Evolutionary conservation across 2,113 vertebrate species (phyloP), one percentile per base, ranked within the genome.

Genomic region (Mirza zaza): DNA sequence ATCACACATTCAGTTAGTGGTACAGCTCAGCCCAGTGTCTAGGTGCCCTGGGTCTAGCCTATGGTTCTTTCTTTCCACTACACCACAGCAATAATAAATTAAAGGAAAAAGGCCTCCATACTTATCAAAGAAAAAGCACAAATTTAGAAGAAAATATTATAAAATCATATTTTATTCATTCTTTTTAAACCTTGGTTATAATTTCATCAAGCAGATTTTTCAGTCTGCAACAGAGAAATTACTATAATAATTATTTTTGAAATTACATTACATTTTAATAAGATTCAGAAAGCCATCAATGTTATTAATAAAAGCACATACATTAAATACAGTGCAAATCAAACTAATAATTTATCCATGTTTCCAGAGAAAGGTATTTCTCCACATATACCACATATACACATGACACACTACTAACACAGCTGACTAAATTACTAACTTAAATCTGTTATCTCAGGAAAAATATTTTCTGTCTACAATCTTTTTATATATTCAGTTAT

Each of bases 351-450:
- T 65, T 48, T 85, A 86, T 29, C 15, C n/a, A 25, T 23, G 61
- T 79, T 91, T 95, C 86, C 36, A 91, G 71, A 94, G 68, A 91
- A 94, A 71, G 71, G 27, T 67, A 85, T 9, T 65, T 8, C 23
- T 93, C 61, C 3, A 36, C 5, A 17, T 17, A 71, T 45, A 55
- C 9, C 18, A 91, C 13, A n/a, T 18, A 68, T 4, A 90, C 12
- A 63, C 5, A 80, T 1, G 15, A 79, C 48, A 92, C 4, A 90
- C 0, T 88, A 71, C 77, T 0, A 76, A 83, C 29, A 92, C 82
- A 83, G 34, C 32, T 80, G 27, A 92, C 36, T 76, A 59, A 52
- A 91, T 57, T 75, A 82, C 23, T 68, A 85, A 82, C 94, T 61
- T 79, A 70, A 81, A 71, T 42, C 11, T 73, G 36, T 65, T 29